Conservation (phyloP, 1,140 invertebrate species). For the Trichonephila clavipes region DNA sequence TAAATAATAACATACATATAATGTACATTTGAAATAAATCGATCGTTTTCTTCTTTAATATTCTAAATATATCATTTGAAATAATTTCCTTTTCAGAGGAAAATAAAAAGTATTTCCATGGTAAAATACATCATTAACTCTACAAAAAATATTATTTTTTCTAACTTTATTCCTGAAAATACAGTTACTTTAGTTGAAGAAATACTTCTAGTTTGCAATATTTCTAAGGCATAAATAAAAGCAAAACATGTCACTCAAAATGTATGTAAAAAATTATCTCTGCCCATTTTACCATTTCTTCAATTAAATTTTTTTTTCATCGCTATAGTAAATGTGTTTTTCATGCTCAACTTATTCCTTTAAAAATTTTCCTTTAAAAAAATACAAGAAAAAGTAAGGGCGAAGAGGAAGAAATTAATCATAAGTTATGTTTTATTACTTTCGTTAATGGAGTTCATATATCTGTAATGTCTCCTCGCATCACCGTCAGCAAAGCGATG, state of each 20-base stretch:
- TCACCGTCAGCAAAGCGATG: background rate
- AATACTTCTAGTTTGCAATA: too few species aligned
- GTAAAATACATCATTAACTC: too few species aligned
- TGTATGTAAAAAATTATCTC: background rate
- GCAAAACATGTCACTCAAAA: background rate
- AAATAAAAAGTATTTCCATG: too few species aligned
- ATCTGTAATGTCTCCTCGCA: background rate
- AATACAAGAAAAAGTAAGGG: background rate
- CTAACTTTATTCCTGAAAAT: too few species aligned
- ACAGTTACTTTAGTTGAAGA: too few species aligned
- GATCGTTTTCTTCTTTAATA: too few species aligned
- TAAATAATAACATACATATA: too few species aligned
- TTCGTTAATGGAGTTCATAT: background rate
- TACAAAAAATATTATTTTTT: too few species aligned
- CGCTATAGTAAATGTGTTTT: background rate
- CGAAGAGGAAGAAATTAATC: background rate
- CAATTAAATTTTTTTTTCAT: background rate
- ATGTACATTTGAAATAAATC: too few species aligned
- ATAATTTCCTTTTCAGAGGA: too few species aligned
- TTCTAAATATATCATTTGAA: too few species aligned
- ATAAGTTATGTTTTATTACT: background rate
- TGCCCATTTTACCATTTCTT: background rate
- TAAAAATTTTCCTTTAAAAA: background rate
- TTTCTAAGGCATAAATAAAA: too few species aligned
- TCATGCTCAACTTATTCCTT: background rate